Base-by-base conservation (phyloP, 2,888 invertebrate genomes). In the Drosophila suboccidentalis region DNA sequence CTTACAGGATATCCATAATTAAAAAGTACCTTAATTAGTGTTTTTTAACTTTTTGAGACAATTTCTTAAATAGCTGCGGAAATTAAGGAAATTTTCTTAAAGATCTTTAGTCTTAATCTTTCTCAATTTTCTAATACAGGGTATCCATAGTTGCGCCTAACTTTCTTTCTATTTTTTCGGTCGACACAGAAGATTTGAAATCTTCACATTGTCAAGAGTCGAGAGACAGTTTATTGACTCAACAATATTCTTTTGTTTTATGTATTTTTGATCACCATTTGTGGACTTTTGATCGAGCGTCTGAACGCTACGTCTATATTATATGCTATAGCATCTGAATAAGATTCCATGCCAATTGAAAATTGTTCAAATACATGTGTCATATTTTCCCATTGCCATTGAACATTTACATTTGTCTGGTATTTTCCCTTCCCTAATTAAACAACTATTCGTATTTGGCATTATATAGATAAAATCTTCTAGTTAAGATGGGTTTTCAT, bases 141-240 rank as follows among this genome's bases (percentile, higher is more conserved):
- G 71, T 67, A 63, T 67, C 15, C 0, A 0, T 8, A 55, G 69
- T 47, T 13, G 4, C 8, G 13, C 49, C 50, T 38, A 13, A 36
- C 26, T 3, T 2, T 50, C 8, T 10, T 22, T 46, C 8, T 49
- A 0, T 26, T 6, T 41, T 39, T 13, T 47, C 29, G 43, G 22
- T 60, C 13, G 32, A 41, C 26, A 26, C 51, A 55, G 53, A 65
- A 60, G 53, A 49, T 71, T 54, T 54, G 34, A 73, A 75, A 73
- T 63, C 65, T 71, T 72, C 55, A 47, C 46, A 70, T 77, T 78
- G 74, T 63, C 62, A 74, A 70, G 63, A 69, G 44, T 61, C 54
- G n/a, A 19, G 15, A 36, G 46, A 49, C 76, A 64, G 78, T 83
- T 83, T 82, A 83, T 81, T 82, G 81, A 82, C 81, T 66, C 75